Conservation (phyloP, 2,888 invertebrate genomes). For the Oeneis ivallda region DNA sequence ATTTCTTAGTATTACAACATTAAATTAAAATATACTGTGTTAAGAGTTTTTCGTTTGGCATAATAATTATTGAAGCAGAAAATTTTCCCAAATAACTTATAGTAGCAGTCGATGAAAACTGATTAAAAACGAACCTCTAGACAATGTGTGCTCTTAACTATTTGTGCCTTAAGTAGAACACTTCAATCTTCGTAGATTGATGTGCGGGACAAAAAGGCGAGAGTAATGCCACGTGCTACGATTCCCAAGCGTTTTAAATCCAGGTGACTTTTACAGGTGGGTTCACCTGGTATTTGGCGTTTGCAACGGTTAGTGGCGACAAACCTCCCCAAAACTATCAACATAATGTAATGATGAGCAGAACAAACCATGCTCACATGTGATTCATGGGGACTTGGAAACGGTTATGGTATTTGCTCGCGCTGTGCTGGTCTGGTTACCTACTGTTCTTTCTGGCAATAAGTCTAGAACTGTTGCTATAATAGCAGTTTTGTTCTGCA, state of each 20-base stretch:
- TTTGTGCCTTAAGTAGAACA: slow-evolving; percentile 63
- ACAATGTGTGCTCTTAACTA: neutral
- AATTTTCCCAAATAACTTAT: neutral
- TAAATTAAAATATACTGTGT: slow-evolving; percentile 16
- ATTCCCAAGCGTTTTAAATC: slow-evolving; percentile 59
- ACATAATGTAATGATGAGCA: neutral
- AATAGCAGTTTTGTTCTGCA: too few species aligned
- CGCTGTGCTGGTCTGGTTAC: too few species aligned
- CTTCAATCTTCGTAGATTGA: slow-evolving; percentile 50
- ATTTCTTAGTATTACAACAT: neutral
- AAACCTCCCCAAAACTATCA: slow-evolving; percentile 40
- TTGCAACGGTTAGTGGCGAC: slow-evolving; percentile 69
- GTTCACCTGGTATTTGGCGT: slow-evolving; percentile 46
- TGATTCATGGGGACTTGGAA: too few species aligned
- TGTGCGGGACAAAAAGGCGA: slow-evolving; percentile 63
- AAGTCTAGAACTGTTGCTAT: too few species aligned
- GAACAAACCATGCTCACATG: neutral
- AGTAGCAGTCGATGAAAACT: neutral
- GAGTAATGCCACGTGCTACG: slow-evolving; percentile 55
- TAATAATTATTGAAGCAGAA: neutral
- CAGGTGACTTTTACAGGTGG: slow-evolving; percentile 21
- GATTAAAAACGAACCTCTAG: slow-evolving; percentile 10
- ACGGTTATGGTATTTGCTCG: too few species aligned
- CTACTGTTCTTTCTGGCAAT: too few species aligned
- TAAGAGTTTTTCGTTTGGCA: neutral